Conservation (phyloP, 2,888 invertebrate species). For the Himalopsyche kuldschensis region DNA sequence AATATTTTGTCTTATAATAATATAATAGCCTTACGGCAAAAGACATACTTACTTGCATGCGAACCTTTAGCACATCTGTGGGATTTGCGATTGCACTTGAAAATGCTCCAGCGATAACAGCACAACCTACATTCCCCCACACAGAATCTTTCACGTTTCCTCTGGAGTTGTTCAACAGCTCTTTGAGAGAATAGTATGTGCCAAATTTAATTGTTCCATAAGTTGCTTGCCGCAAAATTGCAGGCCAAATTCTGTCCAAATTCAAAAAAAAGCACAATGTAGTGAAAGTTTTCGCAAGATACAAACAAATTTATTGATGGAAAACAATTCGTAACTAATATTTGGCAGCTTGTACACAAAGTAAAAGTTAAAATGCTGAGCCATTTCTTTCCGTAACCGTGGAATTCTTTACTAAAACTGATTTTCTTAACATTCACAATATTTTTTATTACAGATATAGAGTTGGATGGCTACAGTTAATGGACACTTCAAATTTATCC, state of each 20-base stretch:
- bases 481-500: too few relatives aligned
- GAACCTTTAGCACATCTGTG: conserved; percentile 93
- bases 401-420: too few relatives aligned
- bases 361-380: too few relatives aligned
- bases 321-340: neutral
- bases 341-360: neutral
- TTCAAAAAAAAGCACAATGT: conserved; percentile 40
- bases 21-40: neutral
- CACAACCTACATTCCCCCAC: conserved; percentile 78
- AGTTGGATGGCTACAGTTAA: too few relatives aligned
- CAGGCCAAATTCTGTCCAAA: conserved; percentile 90
- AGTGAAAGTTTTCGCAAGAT: neutral
- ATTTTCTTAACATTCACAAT: too few relatives aligned
- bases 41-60: conserved; percentile 77
- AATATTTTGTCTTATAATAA: too few relatives aligned
- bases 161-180: conserved; percentile 62
- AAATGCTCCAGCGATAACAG: conserved; percentile 82
- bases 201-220: conserved; percentile 98
- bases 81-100: conserved; percentile 96
- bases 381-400: too few relatives aligned
- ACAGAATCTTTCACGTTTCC: conserved; percentile 57
- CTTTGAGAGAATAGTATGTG: conserved; percentile 88
- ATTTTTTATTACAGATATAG: too few relatives aligned
- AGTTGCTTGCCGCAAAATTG: conserved; percentile 88
- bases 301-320: neutral